These are phyloP conservation scores for Raja brachyura DNA, from an alignment of 2,113 vertebrate species.

Conservation along the genomic window DNA sequence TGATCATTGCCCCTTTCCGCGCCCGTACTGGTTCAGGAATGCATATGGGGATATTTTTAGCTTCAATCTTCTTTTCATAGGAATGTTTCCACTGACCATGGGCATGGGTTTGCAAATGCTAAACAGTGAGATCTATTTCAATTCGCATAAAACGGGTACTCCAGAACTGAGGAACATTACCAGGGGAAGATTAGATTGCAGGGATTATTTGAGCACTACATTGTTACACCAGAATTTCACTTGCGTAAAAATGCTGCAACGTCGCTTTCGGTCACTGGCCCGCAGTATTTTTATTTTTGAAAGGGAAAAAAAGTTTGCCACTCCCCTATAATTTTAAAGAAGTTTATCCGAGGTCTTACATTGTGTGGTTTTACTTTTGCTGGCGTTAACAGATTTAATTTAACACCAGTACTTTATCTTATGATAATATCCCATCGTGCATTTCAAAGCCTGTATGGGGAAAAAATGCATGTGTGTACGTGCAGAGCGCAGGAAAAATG, in stretches of 20 bases:
- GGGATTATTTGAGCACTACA: not conserved
- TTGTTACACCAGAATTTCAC: not conserved
- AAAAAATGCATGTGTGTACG: not conserved
- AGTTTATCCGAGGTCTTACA: not conserved
- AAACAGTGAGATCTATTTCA: not conserved
- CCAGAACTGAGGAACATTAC: not conserved
- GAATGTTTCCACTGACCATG: not conserved
- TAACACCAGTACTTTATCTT: not conserved
- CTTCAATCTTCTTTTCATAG: not conserved
- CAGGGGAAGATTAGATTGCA: not conserved
- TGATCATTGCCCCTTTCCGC: not conserved
- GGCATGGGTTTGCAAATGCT: not conserved
- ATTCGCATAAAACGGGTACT: not conserved
- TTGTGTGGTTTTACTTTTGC: not conserved
- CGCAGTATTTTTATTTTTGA: not conserved
- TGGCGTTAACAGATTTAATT: not conserved
- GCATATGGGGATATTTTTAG: not conserved
- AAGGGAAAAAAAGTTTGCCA: no score
- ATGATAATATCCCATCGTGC: slow-evolving; percentile 3
- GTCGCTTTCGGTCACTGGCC: not conserved
- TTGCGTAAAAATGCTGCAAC: not conserved
- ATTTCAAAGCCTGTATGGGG: not conserved
- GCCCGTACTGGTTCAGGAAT: not conserved
- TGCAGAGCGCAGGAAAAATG: not conserved
- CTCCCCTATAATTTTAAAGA: not conserved